Conservation (phyloP, 2,797 vertebrate species). For the Ispidina lecontei region DNA sequence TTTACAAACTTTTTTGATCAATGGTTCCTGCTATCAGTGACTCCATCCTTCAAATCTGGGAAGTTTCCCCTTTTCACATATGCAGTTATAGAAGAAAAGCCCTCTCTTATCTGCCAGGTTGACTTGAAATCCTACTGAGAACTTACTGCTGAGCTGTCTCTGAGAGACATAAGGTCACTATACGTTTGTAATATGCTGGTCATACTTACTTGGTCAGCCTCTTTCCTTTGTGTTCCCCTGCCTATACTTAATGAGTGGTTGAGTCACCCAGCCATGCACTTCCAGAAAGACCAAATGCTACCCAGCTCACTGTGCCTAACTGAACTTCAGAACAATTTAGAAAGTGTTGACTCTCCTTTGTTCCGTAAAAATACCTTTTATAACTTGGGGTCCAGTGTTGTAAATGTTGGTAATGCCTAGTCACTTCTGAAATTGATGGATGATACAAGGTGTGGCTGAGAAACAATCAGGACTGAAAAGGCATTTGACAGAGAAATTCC, state of each 20-base stretch:
- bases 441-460: not conserved
- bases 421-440: not conserved
- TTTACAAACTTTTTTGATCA: not conserved
- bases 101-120: not conserved
- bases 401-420: not conserved
- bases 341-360: not conserved
- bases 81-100: not conserved
- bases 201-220: not conserved
- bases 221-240: not conserved
- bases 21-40: not conserved
- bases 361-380: not conserved
- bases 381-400: not conserved
- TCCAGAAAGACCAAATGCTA: not conserved
- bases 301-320: not conserved
- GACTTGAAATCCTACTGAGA: not conserved
- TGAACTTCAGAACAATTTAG: not conserved
- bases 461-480: not conserved
- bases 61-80: not conserved
- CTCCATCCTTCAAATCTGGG: not conserved
- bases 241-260: not conserved
- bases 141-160: not conserved
- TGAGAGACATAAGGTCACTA: not conserved
- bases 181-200: fast-evolving
- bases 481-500: not conserved
- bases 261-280: not conserved